A percentile compares a stretch with the other conserved stretches of the same genome.
Evolutionary conservation across 1,140 invertebrate genomes (phyloP).

Genomic region (Cataglyphis hispanica): DNA sequence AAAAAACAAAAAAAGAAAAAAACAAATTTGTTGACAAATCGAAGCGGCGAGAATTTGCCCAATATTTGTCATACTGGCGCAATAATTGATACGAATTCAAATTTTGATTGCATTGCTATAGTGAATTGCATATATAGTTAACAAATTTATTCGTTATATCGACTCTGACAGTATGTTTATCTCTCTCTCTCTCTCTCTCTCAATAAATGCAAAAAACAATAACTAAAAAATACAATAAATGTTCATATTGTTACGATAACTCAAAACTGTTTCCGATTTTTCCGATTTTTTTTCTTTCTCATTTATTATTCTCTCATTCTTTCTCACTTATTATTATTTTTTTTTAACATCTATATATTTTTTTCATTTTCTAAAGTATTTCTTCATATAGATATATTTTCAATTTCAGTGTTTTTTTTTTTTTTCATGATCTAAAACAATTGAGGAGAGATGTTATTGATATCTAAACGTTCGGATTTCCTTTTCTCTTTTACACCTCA

Average conservation of each 20-base stretch:
- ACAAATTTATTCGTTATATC: slow-evolving; percentile 41
- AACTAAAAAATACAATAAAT: background rate
- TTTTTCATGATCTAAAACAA: background rate
- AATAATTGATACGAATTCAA: background rate
- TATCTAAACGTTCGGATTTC: background rate
- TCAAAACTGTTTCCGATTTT: background rate
- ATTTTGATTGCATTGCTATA: slow-evolving; percentile 21
- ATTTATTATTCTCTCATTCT: too few species aligned
- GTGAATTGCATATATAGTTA: background rate
- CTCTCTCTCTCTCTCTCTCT: background rate
- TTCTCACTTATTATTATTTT: too few species aligned
- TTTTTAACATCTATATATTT: background rate
- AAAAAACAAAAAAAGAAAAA: slow-evolving; percentile 14
- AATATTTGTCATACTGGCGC: slow-evolving; percentile 29
- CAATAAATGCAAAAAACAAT: slow-evolving; percentile 5
- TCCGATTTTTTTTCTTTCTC: background rate
- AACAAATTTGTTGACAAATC: slow-evolving; percentile 38
- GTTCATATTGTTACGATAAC: background rate
- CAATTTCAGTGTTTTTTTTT: background rate
- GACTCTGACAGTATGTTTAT: background rate
- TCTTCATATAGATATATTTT: background rate
- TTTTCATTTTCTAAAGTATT: background rate
- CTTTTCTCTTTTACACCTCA: slow-evolving; percentile 7
- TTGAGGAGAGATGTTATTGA: background rate
- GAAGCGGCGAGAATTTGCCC: slow-evolving; percentile 9